Conservation (phyloP, 1,140 invertebrate genomes). For the Trichonephila clavipes region DNA sequence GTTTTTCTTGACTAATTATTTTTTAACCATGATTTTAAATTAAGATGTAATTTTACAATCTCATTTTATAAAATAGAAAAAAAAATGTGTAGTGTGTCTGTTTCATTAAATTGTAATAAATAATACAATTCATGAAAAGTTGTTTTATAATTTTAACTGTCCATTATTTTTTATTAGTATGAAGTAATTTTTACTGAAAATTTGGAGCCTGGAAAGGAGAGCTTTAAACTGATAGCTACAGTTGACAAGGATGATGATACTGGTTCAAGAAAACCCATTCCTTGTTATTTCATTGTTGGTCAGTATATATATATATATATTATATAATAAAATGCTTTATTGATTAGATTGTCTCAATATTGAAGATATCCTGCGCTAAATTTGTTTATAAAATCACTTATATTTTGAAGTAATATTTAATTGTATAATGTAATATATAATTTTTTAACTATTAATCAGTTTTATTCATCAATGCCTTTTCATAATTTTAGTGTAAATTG, state of each 20-base stretch:
- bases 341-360: neutral
- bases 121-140: too few relatives aligned
- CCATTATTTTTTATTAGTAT: slow-evolving; percentile 58
- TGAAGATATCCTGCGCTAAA: neutral
- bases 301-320: slow-evolving; percentile 7
- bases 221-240: slow-evolving; percentile 88
- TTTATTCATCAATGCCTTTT: too few relatives aligned
- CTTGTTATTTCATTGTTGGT: slow-evolving; percentile 92
- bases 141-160: too few relatives aligned
- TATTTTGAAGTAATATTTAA: too few relatives aligned
- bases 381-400: too few relatives aligned
- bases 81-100: too few relatives aligned
- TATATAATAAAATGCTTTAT: neutral
- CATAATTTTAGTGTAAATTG: too few relatives aligned
- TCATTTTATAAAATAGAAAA: neutral
- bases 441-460: too few relatives aligned
- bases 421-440: too few relatives aligned
- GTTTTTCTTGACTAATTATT: neutral
- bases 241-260: slow-evolving; percentile 91
- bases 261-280: slow-evolving; percentile 83
- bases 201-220: slow-evolving; percentile 85
- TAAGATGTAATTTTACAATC: too few relatives aligned
- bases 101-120: too few relatives aligned
- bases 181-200: slow-evolving; percentile 85
- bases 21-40: neutral